Evolutionary conservation across 1,140 invertebrate species (phyloP).

Genomic region (honey bee (Apis mellifera)): DNA sequence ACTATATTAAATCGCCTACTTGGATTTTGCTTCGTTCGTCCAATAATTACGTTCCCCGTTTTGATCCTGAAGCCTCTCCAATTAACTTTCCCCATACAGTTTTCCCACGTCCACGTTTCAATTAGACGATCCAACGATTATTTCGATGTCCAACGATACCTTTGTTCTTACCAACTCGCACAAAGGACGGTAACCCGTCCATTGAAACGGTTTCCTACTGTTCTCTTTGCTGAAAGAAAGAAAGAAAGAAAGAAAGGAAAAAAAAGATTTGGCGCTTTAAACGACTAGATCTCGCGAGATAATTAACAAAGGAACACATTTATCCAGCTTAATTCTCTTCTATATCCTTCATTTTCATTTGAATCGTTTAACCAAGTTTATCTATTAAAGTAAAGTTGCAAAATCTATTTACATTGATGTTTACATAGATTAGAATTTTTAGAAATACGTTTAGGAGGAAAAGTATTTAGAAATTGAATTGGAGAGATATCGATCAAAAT

Average conservation of each 20-base stretch:
- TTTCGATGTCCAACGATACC: constrained; percentile 33
- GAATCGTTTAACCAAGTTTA: background rate
- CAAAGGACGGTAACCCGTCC: background rate
- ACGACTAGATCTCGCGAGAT: background rate
- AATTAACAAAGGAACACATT: background rate
- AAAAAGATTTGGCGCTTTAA: background rate
- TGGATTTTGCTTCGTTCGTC: background rate
- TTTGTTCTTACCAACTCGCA: background rate
- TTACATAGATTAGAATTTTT: no score
- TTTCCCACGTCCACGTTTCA: constrained; percentile 21
- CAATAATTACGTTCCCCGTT: constrained; percentile 27
- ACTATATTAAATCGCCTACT: background rate
- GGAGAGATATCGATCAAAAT: no score
- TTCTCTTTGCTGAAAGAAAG: background rate
- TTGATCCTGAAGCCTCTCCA: constrained; percentile 13
- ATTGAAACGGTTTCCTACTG: background rate
- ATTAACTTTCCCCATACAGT: constrained; percentile 20
- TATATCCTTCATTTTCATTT: no score
- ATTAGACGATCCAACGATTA: constrained; percentile 44
- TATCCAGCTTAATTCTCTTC: background rate
- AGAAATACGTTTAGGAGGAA: no score
- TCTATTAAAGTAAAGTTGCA: background rate
- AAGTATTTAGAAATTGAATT: no score
- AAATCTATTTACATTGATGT: no score
- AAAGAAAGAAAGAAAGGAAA: background rate